Base-by-base conservation (phyloP, 2,113 vertebrate genomes). In the Zosterops borbonicus region DNA sequence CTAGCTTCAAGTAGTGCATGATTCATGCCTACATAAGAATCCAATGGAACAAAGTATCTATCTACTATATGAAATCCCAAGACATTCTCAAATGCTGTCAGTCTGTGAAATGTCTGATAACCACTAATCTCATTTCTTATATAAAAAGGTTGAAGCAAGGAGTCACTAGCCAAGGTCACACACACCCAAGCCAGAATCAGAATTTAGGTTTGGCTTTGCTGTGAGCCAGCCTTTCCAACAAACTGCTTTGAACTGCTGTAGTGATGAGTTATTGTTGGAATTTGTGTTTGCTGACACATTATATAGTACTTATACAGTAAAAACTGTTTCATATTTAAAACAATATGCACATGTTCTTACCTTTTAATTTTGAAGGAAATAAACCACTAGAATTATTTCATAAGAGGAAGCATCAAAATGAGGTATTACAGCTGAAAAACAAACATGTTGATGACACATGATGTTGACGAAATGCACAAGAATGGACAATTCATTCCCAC, bases 391-490 rank as follows among this genome's bases (percentile, higher is more conserved):
- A 27, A 62, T 33, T 35, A 19, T 46, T 70, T 68, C 28, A 1
- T 15, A 81, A 59, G 19, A 77, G 27, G 18, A 83, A 73, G 46
- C 46, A 82, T 49, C 63, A 65, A 53, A 56, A 58, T 2, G 8
- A 71, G 41, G 12, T 49, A 44, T n/a, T 60, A 47, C 10, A 76
- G 56, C 28, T 64, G n/a, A 82, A 49, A 23, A 19, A 3, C 21
- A 44, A 15, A 3, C 10, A 41, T 5, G 8, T 8, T 11, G 27
- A 27, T 19, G 35, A 53, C 4, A 1, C 2, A 0, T 0, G 4
- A 24, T 0, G 0, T 3, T 56, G 79, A 49, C 24, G 31, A 67
- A 77, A 76, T 5, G 33, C 16, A 14, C 31, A 79, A 17, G 49
- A 87, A 77, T 1, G 33, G 39, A 59, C 29, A 33, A 82, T 25